These are phyloP conservation scores for Morpho achilles DNA, from an alignment of 2,888 invertebrate species.

Conservation along the genomic window DNA sequence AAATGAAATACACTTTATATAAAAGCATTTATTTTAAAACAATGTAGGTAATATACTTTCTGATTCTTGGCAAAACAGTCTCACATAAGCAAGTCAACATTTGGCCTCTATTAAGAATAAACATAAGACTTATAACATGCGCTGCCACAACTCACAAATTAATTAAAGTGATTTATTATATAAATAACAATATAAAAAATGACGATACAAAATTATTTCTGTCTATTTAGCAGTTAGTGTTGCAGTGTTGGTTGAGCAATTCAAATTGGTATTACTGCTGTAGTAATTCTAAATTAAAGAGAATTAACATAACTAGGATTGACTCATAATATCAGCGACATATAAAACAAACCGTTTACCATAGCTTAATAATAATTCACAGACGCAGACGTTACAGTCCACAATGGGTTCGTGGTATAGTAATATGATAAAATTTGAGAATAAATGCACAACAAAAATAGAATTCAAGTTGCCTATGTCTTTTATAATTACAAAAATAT, in stretches of 20 bases:
- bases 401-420: constrained; percentile 66
- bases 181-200: constrained; percentile 70
- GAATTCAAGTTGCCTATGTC: constrained; percentile 75
- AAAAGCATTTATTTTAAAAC: constrained; percentile 80
- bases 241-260: constrained; percentile 76
- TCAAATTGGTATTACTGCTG: constrained; percentile 67
- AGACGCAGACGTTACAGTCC: constrained; percentile 67
- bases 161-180: constrained; percentile 70
- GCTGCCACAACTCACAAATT: constrained; percentile 76
- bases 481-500: constrained; percentile 75
- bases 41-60: constrained; percentile 80
- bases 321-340: constrained; percentile 75
- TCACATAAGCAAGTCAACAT: constrained; percentile 80
- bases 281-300: constrained; percentile 74
- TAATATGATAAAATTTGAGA: constrained; percentile 65
- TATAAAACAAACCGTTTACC: constrained; percentile 58
- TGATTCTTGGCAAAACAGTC: constrained; percentile 80
- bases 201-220: constrained; percentile 66
- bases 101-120: constrained; percentile 78
- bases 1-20: constrained; percentile 48
- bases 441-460: constrained; percentile 79
- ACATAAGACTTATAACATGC: constrained; percentile 73
- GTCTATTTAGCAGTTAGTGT: constrained; percentile 73
- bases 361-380: constrained; percentile 57
- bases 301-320: constrained; percentile 74